Evolutionary conservation across 2,888 invertebrate species (phyloP).

Genomic region (Notodonta ziczac): DNA sequence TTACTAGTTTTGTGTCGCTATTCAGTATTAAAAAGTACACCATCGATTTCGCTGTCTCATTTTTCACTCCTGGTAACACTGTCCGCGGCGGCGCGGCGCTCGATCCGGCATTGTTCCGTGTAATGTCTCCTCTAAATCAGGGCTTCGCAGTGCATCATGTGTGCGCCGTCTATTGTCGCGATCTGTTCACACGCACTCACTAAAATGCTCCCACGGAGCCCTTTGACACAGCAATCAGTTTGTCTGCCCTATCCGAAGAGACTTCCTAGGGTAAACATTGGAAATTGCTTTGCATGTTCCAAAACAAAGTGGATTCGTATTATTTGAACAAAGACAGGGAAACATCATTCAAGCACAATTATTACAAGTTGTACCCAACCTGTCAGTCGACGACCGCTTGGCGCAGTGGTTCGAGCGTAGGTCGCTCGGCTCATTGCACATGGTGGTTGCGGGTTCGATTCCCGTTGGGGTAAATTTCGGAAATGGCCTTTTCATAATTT

Average conservation of each 20-base stretch:
- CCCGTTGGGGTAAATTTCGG: too few species aligned
- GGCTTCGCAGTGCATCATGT: slow-evolving; percentile 64
- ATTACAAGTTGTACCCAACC: too few species aligned
- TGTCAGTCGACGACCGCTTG: too few species aligned
- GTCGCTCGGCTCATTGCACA: too few species aligned
- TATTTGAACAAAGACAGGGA: neutral
- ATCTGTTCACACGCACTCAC: slow-evolving; percentile 77
- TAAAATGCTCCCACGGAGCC: slow-evolving; percentile 74
- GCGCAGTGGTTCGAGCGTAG: too few species aligned
- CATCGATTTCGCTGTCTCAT: too few species aligned
- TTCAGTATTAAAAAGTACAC: neutral
- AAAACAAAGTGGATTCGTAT: neutral
- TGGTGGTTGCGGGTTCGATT: too few species aligned
- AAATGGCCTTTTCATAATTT: too few species aligned
- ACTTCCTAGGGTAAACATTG: slow-evolving; percentile 38
- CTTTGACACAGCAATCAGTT: slow-evolving; percentile 44
- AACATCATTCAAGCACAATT: neutral
- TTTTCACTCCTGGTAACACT: neutral
- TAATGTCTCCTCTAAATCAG: slow-evolving; percentile 80
- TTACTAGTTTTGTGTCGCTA: too few species aligned
- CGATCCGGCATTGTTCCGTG: slow-evolving; percentile 73
- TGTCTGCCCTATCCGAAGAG: slow-evolving; percentile 36
- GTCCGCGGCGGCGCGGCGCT: slow-evolving; percentile 21
- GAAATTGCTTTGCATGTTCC: slow-evolving; percentile 15
- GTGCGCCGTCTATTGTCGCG: slow-evolving; percentile 69